Evolutionary conservation across 2,888 invertebrate species (phyloP), one percentile per base, ranked within the genome.

Genomic region (Brachypterus glaber): DNA sequence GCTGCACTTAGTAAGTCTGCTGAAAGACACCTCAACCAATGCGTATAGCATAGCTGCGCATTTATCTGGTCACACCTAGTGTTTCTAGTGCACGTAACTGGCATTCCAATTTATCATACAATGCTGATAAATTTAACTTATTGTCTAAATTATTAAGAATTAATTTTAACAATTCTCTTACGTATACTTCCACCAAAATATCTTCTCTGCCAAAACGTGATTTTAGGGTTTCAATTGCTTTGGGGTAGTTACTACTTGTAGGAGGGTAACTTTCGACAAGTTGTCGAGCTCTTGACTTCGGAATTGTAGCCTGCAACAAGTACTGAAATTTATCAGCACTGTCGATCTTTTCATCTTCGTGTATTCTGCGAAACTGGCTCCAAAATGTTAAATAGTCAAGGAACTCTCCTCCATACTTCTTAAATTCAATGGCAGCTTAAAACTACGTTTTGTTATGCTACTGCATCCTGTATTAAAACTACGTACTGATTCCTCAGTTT

Each of bases 141-240:
- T 44, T 17, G 58, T 34, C 8, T 54, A 30, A 33, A 57, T 53
- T 11, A 54, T n/a, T n/a, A n/a, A n/a, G n/a, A n/a, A n/a, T n/a
- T n/a, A 33, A 1, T 51, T 45, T 32, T 54, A 53, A 8, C 51
- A n/a, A n/a, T n/a, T n/a, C n/a, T n/a, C n/a, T n/a, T n/a, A n/a
- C n/a, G n/a, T n/a, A n/a, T n/a, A n/a, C 48, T 32, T 57, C 55
- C 15, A 53, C 44, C 13, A 50, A 40, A 9, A 54, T 12, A 17
- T 53, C 51, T 16, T 52, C 47, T 16, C 45, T 39, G 7, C 53
- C 52, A 41, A 56, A 54, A 18, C 51, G 35, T 35, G 40, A 46
- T 43, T 50, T 44, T 24, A 47, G 39, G 26, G 43, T 27, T 11
- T 44, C 42, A 11, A 45, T 34, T 8, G 40, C 41, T 18, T 45